Evolutionary conservation across 2,888 invertebrate species (phyloP).

Genomic region (Allolobophora icterica): DNA sequence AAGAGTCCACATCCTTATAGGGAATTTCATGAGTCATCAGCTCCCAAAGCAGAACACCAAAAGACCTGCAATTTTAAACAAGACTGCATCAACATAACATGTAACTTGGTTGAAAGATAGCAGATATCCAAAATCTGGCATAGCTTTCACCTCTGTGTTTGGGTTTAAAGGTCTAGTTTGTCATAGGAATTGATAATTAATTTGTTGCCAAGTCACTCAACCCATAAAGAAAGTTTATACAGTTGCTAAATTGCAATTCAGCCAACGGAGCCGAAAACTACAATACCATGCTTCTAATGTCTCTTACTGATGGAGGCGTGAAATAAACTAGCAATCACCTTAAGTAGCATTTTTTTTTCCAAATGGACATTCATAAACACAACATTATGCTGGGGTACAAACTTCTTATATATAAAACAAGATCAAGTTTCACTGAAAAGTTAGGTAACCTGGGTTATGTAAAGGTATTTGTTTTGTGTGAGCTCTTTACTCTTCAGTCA

Average conservation of each 20-base stretch:
- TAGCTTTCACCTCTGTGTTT: neutral
- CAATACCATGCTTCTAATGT: neutral
- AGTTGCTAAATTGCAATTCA: neutral
- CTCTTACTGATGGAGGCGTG: neutral
- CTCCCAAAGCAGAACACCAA: conserved; percentile 97
- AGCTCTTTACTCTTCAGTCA: neutral
- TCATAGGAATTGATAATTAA: neutral
- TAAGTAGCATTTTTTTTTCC: neutral
- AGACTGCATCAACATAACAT: neutral
- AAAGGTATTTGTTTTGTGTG: neutral
- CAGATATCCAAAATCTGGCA: neutral
- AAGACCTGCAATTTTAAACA: conserved; percentile 71
- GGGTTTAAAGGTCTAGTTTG: neutral
- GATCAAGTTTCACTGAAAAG: neutral
- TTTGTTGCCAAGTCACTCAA: neutral
- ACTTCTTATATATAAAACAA: neutral
- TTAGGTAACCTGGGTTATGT: neutral
- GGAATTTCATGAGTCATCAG: conserved; percentile 91
- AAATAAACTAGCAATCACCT: neutral
- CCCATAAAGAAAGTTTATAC: neutral
- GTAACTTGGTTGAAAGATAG: neutral
- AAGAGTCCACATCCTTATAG: conserved; percentile 91
- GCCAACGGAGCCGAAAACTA: too few species aligned
- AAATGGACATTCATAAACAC: neutral
- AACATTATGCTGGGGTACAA: neutral